Evolutionary conservation across 30 jellyfish, hydroid and myxozoan genomes (phyloP).

Genomic region (Chrysaora quinquecirrha): DNA sequence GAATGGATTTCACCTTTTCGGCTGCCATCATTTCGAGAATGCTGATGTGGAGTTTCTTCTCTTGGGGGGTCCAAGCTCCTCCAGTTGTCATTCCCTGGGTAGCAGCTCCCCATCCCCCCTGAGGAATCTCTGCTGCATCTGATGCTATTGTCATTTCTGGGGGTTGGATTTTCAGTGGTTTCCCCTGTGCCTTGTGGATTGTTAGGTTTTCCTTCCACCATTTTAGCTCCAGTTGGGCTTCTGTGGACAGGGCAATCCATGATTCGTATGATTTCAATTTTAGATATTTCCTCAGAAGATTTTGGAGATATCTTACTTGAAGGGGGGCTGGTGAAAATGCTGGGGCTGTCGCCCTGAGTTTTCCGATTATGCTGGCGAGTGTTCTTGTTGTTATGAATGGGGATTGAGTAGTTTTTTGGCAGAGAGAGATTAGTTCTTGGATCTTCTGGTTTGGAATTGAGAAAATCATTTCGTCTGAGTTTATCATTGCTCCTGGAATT

Average conservation of each 20-base stretch:
- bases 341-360: conserved; percentile 12
- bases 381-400: background rate
- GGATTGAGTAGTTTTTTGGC: background rate
- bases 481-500: conserved; percentile 12
- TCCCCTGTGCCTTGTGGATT: conserved; percentile 16
- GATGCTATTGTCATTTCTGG: conserved; percentile 3
- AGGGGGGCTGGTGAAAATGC: conserved; percentile 50
- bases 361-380: conserved; percentile 7
- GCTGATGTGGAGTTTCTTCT: conserved; percentile 27
- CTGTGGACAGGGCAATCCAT: conserved; percentile 1
- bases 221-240: conserved; percentile 9
- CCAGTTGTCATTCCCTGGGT: conserved; percentile 29
- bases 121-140: conserved; percentile 25
- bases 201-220: conserved; percentile 49
- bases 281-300: background rate
- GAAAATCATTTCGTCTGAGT: conserved; percentile 13
- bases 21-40: conserved; percentile 23
- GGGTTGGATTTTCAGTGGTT: background rate
- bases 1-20: conserved; percentile 14
- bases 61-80: conserved; percentile 40
- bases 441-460: background rate
- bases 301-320: conserved; percentile 15
- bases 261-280: conserved; percentile 19
- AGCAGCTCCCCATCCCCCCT: conserved; percentile 54
- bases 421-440: background rate